Conservation (phyloP, 2,113 vertebrate genomes). For the Eulemur rufifrons region DNA sequence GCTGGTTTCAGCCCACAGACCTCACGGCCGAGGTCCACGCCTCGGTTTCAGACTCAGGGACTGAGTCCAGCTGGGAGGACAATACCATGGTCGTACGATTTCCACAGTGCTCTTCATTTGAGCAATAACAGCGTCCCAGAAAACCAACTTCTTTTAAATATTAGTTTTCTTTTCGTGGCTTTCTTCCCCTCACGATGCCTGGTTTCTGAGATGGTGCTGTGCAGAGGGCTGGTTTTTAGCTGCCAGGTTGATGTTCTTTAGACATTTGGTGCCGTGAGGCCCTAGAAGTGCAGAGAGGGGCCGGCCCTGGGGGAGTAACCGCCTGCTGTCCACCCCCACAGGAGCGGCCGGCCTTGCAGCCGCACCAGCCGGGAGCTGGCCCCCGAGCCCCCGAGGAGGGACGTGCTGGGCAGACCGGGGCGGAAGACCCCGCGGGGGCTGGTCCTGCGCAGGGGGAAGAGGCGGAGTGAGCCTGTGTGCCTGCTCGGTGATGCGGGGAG, state of each 20-base stretch:
- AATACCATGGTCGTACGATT: neutral
- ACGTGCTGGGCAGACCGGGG: conserved; percentile 60
- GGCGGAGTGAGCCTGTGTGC: conserved; percentile 65
- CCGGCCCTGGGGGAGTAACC: conserved; percentile 50
- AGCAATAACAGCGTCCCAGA: neutral
- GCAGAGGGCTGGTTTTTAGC: conserved; percentile 15
- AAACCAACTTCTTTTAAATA: neutral
- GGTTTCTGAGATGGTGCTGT: conserved; percentile 63
- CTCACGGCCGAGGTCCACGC: neutral
- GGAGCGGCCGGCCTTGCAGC: conserved; percentile 95
- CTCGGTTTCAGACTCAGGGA: neutral
- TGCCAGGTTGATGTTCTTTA: conserved; percentile 44
- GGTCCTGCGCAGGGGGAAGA: conserved; percentile 87
- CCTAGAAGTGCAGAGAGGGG: conserved; percentile 35
- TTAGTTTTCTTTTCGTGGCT: neutral
- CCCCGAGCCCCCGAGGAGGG: conserved; percentile 86
- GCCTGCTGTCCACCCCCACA: conserved; percentile 76
- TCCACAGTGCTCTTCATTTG: neutral
- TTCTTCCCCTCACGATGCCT: conserved; percentile 52
- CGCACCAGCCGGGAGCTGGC: conserved; percentile 92
- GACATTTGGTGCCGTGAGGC: neutral
- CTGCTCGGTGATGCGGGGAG: neutral
- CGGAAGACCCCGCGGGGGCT: conserved; percentile 82
- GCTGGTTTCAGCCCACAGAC: neutral
- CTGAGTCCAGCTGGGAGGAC: neutral